Conservation (phyloP, 2,113 vertebrate genomes). For the Anhinga rufa region DNA sequence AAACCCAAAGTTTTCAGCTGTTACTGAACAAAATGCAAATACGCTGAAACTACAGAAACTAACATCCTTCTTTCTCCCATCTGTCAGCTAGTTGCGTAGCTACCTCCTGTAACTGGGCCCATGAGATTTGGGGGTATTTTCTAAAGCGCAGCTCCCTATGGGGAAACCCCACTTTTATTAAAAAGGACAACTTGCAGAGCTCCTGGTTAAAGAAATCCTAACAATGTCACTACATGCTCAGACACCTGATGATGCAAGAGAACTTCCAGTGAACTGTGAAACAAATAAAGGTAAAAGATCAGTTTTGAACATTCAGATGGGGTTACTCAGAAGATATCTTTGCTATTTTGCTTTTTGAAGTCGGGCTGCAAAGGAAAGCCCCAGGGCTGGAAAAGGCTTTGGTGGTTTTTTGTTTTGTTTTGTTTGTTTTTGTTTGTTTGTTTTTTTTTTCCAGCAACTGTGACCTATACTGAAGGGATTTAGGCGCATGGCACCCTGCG, state of each 20-base stretch:
- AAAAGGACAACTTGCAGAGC: neutral
- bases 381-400: neutral
- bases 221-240: neutral
- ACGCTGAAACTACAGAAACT: neutral
- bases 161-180: neutral
- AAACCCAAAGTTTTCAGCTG: neutral
- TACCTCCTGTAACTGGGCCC: neutral
- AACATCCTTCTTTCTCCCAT: neutral
- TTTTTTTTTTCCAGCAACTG: neutral
- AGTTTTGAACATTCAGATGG: neutral
- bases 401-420: neutral
- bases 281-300: neutral
- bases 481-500: neutral
- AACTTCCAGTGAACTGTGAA: neutral
- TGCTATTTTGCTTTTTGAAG: neutral
- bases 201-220: neutral
- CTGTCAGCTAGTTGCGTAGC: neutral
- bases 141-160: fast-evolving
- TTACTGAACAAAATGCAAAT: neutral
- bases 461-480: neutral
- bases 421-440: no score
- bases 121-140: neutral
- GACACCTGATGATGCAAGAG: neutral
- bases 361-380: neutral
- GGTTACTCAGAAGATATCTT: neutral